Evolutionary conservation across 2,113 vertebrate genomes (phyloP), one percentile per base, ranked within the genome.

Genomic region (Garra rufa): DNA sequence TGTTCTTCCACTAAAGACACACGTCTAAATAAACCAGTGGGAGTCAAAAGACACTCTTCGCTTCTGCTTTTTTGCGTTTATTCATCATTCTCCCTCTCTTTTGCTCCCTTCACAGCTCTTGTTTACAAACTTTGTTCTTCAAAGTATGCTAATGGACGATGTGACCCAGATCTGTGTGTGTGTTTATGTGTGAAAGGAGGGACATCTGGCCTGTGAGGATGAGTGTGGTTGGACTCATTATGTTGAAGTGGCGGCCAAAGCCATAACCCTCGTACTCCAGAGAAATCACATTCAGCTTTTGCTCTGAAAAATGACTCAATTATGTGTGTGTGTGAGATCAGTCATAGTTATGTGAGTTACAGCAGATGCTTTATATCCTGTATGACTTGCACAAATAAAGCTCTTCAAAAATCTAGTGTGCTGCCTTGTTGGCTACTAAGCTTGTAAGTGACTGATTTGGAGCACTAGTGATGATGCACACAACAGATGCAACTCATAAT

Each of bases 151-250:
- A 71, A 82, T 71, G 46, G 19, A n/a, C 3, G 11, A 17, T 52
- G 46, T 69, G 79, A 50, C 79, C 61, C 79, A 81, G 21, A 81
- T 82, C 6, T 69, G 11, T 69, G 46, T 24, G 63, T 81, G 79
- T 69, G 21, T 38, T 15, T 43, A 38, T 70, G 15, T 70, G 67
- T 61, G 65, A 38, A 17, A 2, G 30, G 63, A 67, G 30, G 5
- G 67, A 43, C 38, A 71, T 43, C 67, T 71, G 38, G 9, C 67
- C 21, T 71, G 9, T 71, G 69, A 69, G 8, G 30, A 69, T 21
- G 34, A 14, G 38, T 43, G 19, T 71, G 67, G 21, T 71, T 71
- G 67, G 14, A 38, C 17, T 38, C 34, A 70, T 70, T 70, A 43
- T 43, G 38, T 71, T 3, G 67, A 71, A 71, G 21, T 71, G 38